These are phyloP conservation scores for Neolamprologus cancellatus DNA, from an alignment of 2,113 vertebrate species.

Conservation along the genomic window DNA sequence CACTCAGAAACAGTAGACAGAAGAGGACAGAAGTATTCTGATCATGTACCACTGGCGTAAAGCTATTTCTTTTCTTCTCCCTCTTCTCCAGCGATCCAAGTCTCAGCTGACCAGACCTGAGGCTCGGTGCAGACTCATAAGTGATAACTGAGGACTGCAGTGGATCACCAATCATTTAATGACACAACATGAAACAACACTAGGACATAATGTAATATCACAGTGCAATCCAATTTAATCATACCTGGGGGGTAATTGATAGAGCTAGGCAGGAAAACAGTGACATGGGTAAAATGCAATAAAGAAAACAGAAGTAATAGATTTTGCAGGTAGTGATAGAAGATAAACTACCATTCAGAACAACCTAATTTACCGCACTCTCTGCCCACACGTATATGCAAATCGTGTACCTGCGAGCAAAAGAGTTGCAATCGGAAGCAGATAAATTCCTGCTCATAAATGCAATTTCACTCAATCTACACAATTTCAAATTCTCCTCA, in stretches of 20 bases:
- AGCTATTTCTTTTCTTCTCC: slow-evolving; percentile 15
- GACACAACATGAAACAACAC: slow-evolving; percentile 9
- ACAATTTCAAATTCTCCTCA: not conserved
- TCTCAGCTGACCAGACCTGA: not conserved
- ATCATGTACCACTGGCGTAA: slow-evolving; percentile 39
- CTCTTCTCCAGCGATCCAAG: not conserved
- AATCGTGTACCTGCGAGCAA: not conserved
- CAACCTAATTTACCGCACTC: not conserved
- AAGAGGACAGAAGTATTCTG: slow-evolving; percentile 33
- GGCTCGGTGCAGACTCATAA: slow-evolving; percentile 16
- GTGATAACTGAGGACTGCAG: slow-evolving; percentile 11
- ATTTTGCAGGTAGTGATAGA: not conserved
- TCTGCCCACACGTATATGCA: not conserved
- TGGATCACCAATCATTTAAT: slow-evolving; percentile 35
- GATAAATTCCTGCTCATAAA: not conserved
- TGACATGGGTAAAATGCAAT: not conserved
- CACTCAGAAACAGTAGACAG: slow-evolving; percentile 8
- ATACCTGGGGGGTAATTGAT: slow-evolving; percentile 27
- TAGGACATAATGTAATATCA: slow-evolving; percentile 16
- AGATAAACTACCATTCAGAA: not conserved
- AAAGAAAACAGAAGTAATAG: not conserved
- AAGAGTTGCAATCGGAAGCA: not conserved
- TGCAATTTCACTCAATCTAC: not conserved
- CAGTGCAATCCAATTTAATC: slow-evolving; percentile 23
- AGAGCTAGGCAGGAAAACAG: not conserved